Evolutionary conservation across 2,113 vertebrate genomes (phyloP).

Genomic region (Colossoma macropomum): DNA sequence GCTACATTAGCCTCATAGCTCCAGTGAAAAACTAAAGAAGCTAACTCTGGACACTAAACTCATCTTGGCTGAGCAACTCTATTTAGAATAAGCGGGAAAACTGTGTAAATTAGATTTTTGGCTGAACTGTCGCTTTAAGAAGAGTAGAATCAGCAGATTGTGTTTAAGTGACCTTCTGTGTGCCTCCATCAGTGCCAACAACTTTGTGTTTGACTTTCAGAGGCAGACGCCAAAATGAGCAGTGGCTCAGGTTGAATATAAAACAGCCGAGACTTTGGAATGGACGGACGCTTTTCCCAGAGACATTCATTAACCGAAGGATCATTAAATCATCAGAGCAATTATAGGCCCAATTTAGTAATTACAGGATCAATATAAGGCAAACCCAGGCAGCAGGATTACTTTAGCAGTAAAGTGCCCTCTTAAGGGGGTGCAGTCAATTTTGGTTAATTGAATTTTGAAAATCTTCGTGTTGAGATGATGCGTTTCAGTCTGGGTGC

Average conservation of each 20-base stretch:
- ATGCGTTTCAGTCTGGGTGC: neutral
- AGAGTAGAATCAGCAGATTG: slow-evolving; percentile 43
- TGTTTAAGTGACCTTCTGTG: slow-evolving; percentile 36
- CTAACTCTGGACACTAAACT: too few relatives aligned
- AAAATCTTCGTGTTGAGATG: neutral
- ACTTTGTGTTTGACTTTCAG: slow-evolving; percentile 33
- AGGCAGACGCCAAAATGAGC: slow-evolving; percentile 40
- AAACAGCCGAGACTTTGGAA: slow-evolving; percentile 23
- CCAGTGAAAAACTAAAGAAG: too few relatives aligned
- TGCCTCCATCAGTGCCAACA: slow-evolving; percentile 22
- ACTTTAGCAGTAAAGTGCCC: slow-evolving; percentile 23
- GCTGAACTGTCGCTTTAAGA: neutral
- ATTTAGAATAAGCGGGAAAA: too few relatives aligned
- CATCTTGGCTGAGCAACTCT: too few relatives aligned
- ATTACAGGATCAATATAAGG: slow-evolving; percentile 41
- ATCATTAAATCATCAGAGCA: slow-evolving; percentile 51
- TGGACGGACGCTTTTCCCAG: slow-evolving; percentile 23
- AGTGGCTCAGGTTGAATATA: slow-evolving; percentile 17
- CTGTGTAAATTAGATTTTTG: neutral
- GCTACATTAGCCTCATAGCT: too few relatives aligned
- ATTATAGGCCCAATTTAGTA: slow-evolving; percentile 47
- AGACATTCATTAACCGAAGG: slow-evolving; percentile 38
- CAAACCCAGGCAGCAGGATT: neutral
- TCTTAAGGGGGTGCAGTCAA: neutral
- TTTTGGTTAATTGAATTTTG: slow-evolving; percentile 38